A percentile compares a stretch with the other conserved stretches of the same genome.
phyloP scores from a whole-genome alignment of 2,888 invertebrate genomes.

The Hypolimnas misippus region DNA sequence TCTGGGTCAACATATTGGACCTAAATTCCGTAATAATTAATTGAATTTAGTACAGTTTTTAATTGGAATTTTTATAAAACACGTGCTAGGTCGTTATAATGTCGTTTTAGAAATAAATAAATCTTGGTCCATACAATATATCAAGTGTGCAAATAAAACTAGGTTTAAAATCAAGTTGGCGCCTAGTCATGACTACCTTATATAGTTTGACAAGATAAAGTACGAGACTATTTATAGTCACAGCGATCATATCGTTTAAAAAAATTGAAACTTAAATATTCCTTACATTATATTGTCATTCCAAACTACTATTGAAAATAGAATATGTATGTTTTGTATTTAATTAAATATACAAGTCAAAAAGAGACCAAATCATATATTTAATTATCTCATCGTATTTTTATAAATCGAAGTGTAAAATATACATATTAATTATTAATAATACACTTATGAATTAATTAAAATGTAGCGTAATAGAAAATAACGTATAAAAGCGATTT shows the following conservation, averaged over 20 bases:
- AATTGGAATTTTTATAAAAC: neutral
- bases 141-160: slow-evolving; percentile 13
- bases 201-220: slow-evolving; percentile 35
- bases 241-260: slow-evolving; percentile 26
- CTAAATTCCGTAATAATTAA: neutral
- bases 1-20: neutral
- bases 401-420: neutral
- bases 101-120: slow-evolving; percentile 15
- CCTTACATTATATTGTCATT: neutral
- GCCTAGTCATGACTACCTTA: slow-evolving; percentile 33
- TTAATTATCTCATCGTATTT: too few species aligned
- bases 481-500: too few species aligned
- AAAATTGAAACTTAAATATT: neutral
- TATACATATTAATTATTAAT: neutral
- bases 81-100: neutral
- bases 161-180: slow-evolving; percentile 25
- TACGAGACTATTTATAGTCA: slow-evolving; percentile 28
- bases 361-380: too few species aligned
- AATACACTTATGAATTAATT: neutral
- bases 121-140: slow-evolving; percentile 19
- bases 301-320: neutral
- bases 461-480: neutral
- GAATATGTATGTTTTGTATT: too few species aligned
- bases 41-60: neutral
- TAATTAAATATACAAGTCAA: too few species aligned